Percentiles rank a stretch among this genome's conserved stretches.
phyloP scores from a whole-genome alignment of 2,888 invertebrate genomes.

The Hipparchia semele region DNA sequence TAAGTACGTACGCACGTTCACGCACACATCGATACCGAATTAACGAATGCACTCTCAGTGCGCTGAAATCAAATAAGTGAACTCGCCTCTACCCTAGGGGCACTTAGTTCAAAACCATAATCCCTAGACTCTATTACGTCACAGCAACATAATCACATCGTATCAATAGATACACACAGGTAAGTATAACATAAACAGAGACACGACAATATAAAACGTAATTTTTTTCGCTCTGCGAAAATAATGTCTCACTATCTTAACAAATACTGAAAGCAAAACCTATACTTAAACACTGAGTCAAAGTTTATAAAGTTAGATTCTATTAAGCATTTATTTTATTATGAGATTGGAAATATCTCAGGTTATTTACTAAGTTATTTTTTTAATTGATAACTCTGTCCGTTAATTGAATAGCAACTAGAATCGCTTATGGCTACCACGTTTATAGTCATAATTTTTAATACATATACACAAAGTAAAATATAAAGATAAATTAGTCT shows the following conservation, averaged over 20 bases:
- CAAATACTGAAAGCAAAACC: slow-evolving; percentile 51
- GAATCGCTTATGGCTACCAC: neutral
- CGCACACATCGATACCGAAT: neutral
- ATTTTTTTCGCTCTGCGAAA: slow-evolving; percentile 71
- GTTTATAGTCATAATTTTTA: neutral
- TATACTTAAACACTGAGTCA: slow-evolving; percentile 41
- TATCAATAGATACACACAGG: slow-evolving; percentile 68
- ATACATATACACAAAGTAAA: neutral
- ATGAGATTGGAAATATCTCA: slow-evolving; percentile 8
- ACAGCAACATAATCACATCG: slow-evolving; percentile 79
- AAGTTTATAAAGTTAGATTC: slow-evolving; percentile 33
- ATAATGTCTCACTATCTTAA: slow-evolving; percentile 61
- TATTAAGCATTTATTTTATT: slow-evolving; percentile 11
- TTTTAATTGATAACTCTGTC: neutral
- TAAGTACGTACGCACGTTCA: neutral
- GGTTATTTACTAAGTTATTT: neutral
- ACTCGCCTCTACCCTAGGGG: slow-evolving; percentile 38
- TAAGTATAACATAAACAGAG: slow-evolving; percentile 55
- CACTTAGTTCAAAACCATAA: slow-evolving; percentile 45
- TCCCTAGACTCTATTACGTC: slow-evolving; percentile 59
- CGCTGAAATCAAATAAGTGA: neutral
- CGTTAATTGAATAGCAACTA: neutral
- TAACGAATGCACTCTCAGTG: neutral
- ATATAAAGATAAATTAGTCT: neutral
- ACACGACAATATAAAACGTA: slow-evolving; percentile 49